phyloP scores from a whole-genome alignment of 1,140 invertebrate genomes.

The Apolygus lucorum region DNA sequence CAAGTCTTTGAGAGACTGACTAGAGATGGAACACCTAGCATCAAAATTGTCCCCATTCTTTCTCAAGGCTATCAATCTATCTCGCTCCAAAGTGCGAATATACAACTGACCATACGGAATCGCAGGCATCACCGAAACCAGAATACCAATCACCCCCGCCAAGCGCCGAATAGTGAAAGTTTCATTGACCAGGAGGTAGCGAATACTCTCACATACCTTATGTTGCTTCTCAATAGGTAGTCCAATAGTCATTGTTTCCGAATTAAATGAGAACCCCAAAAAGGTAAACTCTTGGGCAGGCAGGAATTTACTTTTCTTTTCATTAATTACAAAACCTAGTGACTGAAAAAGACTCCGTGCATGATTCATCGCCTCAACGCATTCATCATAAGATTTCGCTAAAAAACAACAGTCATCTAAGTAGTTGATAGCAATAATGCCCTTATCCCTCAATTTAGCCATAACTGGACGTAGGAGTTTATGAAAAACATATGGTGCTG shows the following conservation, averaged over 20 bases:
- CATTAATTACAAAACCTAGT: constrained; percentile 5
- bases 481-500: neutral
- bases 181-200: neutral
- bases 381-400: neutral
- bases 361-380: neutral
- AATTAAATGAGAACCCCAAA: neutral
- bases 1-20: neutral
- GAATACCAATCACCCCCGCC: neutral
- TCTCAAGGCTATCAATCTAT: neutral
- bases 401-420: neutral
- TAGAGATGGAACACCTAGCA: neutral
- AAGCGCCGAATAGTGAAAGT: neutral
- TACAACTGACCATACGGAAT: neutral
- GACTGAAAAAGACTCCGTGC: neutral
- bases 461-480: neutral
- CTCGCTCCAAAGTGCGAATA: neutral
- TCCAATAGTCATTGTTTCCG: neutral
- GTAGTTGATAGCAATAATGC: neutral
- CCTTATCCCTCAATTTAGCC: neutral
- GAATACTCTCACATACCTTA: neutral
- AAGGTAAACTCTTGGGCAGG: neutral
- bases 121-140: neutral
- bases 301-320: neutral
- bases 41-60: neutral
- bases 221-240: neutral